Base-by-base conservation (phyloP, 2,113 vertebrate species). In the Ploceus nigricollis region DNA sequence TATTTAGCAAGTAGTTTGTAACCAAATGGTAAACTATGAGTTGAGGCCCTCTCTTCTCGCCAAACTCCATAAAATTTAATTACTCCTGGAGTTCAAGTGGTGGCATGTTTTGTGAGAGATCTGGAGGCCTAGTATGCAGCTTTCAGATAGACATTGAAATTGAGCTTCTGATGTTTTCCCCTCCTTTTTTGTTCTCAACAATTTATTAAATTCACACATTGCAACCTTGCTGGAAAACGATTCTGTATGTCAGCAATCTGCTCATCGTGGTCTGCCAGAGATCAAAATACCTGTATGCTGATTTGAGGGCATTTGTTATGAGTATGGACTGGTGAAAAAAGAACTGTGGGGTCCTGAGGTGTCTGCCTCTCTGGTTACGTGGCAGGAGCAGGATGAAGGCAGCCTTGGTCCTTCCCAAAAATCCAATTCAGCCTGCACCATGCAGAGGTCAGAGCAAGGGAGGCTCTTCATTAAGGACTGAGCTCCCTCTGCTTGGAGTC, bases 11-110 rank as follows among this genome's bases (percentile, higher is more conserved):
- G 75, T 18, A 90, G 72, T 84, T 90, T 84, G 68, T 45, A 96
- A 94, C 85, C 85, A 90, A 95, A 90, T 91, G 75, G 94, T 89
- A 93, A 92, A 92, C 80, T 48, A 23, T 60, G 72, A 93, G 85
- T 78, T 4, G 90, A 95, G 76, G 90, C 90, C 56, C 44, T 93
- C 65, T 95, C 80, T 92, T 53, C 76, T 94, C 5, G 40, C 80
- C 94, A 95, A 92, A 84, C 88, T 90, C 86, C 69, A 92, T 96
- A 96, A 96, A 92, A 96, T 83, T 94, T 94, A 95, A 96, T 97
- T 97, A 84, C 88, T 92, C 82, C 80, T 82, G 72, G 53, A 92
- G 82, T 90, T 97, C 96, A 96, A 94, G 93, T 90, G 94, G 90
- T 92, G 88, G 95, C 93, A 95, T 89, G 96, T 93, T 93, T 89